Evolutionary conservation across 1,140 invertebrate genomes (phyloP).

Genomic region (Penaeus chinensis): DNA sequence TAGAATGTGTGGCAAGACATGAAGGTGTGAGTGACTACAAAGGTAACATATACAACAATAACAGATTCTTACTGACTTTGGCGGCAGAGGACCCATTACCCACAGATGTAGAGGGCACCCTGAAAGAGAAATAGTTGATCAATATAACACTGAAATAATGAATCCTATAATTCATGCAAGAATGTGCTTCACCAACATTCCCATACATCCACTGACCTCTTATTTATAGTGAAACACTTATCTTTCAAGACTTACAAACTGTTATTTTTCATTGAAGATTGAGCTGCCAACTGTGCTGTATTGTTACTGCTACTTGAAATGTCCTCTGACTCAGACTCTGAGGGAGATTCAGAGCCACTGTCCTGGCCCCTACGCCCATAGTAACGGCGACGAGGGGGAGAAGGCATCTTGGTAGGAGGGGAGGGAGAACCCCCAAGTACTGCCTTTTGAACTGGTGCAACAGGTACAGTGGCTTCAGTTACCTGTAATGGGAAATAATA

Average conservation of each 20-base stretch:
- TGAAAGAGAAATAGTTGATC: conserved; percentile 60
- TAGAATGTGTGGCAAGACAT: too few species aligned
- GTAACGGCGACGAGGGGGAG: conserved; percentile 70
- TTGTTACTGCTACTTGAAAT: conserved; percentile 33
- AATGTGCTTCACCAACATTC: too few species aligned
- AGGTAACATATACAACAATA: conserved; percentile 42
- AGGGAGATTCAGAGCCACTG: conserved; percentile 58
- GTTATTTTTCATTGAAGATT: conserved; percentile 40
- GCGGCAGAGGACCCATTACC: conserved; percentile 82
- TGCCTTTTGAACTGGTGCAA: neutral
- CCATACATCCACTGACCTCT: too few species aligned
- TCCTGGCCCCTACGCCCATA: conserved; percentile 75
- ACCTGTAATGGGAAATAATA: conserved; percentile 1
- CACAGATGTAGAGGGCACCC: conserved; percentile 66
- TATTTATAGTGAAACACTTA: neutral
- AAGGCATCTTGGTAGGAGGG: conserved; percentile 58
- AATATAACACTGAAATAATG: neutral
- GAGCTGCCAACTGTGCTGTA: conserved; percentile 6
- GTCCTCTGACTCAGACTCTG: conserved; percentile 62
- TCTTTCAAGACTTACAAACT: conserved; percentile 36
- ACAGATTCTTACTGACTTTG: conserved; percentile 91
- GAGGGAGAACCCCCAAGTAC: neutral
- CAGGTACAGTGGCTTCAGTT: neutral
- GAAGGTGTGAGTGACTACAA: conserved; percentile 36
- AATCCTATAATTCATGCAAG: too few species aligned